Conservation (phyloP, 2,797 vertebrate species). For the Cyprinodon diabolis region DNA sequence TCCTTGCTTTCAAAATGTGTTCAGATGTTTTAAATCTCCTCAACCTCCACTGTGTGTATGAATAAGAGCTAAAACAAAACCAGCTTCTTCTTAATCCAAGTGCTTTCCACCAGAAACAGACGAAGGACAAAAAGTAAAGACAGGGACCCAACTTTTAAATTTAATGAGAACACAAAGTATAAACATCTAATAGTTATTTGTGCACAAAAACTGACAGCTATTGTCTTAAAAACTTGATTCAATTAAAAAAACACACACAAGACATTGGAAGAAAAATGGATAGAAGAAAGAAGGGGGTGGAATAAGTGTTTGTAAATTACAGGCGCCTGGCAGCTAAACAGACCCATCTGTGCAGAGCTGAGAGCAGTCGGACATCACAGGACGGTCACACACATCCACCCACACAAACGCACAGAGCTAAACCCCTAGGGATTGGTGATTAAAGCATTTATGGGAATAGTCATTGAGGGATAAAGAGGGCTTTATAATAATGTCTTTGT, state of each 20-base stretch:
- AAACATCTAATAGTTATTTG: conserved; percentile 18
- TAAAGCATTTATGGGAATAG: conserved; percentile 81
- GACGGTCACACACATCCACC: conserved; percentile 61
- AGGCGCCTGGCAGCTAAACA: conserved; percentile 77
- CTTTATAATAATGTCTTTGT: conserved; percentile 81
- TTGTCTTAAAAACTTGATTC: conserved; percentile 35
- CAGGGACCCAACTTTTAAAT: conserved; percentile 4
- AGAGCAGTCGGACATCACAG: conserved; percentile 76
- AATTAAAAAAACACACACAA: conserved; percentile 60
- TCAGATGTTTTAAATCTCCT: conserved; percentile 65
- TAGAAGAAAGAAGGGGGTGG: conserved; percentile 23
- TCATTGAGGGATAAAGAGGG: conserved; percentile 80
- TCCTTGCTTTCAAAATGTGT: conserved; percentile 10
- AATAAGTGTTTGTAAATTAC: conserved; percentile 76
- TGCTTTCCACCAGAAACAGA: conserved; percentile 24
- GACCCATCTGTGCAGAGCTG: conserved; percentile 78
- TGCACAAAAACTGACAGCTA: conserved; percentile 13
- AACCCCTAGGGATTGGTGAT: conserved; percentile 72
- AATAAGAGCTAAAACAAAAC: conserved; percentile 46
- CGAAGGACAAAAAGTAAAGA: not conserved
- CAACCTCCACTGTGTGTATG: conserved; percentile 37
- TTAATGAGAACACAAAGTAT: conserved; percentile 19
- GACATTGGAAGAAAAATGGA: conserved; percentile 28
- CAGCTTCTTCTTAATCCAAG: conserved; percentile 44
- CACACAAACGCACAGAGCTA: conserved; percentile 51